Conservation (phyloP, 2,797 vertebrate genomes). For the Lepidocolaptes lacrymiger region DNA sequence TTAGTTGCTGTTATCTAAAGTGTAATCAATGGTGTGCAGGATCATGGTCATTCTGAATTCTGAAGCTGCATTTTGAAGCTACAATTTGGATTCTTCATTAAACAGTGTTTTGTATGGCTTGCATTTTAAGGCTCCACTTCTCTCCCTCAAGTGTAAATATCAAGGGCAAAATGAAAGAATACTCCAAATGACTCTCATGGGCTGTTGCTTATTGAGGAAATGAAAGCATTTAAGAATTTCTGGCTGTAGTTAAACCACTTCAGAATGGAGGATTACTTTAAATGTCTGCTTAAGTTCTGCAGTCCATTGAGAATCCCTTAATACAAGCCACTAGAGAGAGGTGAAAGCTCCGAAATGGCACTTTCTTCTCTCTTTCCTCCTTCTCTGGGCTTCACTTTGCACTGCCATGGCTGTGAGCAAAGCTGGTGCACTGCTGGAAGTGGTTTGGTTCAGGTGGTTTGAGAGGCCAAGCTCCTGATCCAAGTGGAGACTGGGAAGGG, state of each 20-base stretch:
- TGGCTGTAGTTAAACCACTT: constrained; percentile 20
- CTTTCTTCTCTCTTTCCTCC: not conserved
- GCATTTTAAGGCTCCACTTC: not conserved
- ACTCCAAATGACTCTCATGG: not conserved
- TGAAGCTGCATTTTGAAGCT: not conserved
- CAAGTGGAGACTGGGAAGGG: not conserved
- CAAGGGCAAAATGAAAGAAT: not conserved
- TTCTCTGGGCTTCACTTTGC: not conserved
- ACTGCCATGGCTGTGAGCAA: not conserved
- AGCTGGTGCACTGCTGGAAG: not conserved
- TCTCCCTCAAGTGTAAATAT: not conserved
- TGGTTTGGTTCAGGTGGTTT: not conserved
- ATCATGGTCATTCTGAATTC: not conserved
- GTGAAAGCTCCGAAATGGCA: not conserved
- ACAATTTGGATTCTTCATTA: constrained; percentile 1
- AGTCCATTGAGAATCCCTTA: not conserved
- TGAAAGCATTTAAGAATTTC: not conserved
- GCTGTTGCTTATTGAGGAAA: constrained; percentile 27
- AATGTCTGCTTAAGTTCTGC: not conserved
- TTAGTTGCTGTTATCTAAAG: not conserved
- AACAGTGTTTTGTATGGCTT: not conserved
- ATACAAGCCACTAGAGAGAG: not conserved
- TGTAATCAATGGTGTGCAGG: not conserved
- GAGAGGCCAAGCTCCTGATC: not conserved
- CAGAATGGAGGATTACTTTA: not conserved